phyloP scores from a whole-genome alignment of 2,113 vertebrate genomes.

The Oreochromis tanganicae region DNA sequence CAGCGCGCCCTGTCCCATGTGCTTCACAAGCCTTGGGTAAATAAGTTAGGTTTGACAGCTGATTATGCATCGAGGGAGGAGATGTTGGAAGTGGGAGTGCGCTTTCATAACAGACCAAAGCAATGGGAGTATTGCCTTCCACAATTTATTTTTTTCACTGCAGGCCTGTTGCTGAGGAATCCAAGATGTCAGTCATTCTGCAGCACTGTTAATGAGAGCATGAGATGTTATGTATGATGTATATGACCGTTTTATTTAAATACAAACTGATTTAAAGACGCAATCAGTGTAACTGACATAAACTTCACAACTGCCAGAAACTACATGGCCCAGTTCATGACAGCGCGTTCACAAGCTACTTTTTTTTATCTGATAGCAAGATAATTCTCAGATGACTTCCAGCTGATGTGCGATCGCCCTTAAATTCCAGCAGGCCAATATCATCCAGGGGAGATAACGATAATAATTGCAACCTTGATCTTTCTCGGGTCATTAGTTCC shows the following conservation, averaged over 20 bases:
- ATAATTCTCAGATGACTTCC: neutral
- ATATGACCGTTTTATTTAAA: neutral
- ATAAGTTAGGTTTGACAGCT: slow-evolving; percentile 59
- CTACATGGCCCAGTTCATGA: neutral
- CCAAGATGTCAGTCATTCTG: slow-evolving; percentile 42
- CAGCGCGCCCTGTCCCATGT: slow-evolving; percentile 26
- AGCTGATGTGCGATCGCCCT: neutral
- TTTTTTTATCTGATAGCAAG: neutral
- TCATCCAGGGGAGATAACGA: neutral
- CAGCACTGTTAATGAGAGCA: slow-evolving; percentile 8
- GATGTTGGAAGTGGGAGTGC: slow-evolving; percentile 36
- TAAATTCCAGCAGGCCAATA: neutral
- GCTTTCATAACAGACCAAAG: slow-evolving; percentile 52
- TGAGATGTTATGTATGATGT: slow-evolving; percentile 2
- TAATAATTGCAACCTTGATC: neutral
- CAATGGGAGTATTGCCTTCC: slow-evolving; percentile 54
- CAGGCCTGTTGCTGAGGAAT: neutral
- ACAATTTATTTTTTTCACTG: slow-evolving; percentile 34
- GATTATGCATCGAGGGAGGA: slow-evolving; percentile 47
- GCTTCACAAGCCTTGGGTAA: slow-evolving; percentile 40
- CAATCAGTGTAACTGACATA: slow-evolving; percentile 11
- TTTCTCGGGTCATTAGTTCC: neutral
- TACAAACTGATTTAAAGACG: neutral
- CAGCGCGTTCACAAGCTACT: neutral
- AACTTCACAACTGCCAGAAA: neutral